A percentile compares a stretch with the other conserved stretches of the same genome.
Evolutionary conservation across 2,797 vertebrate species (phyloP).

Genomic region (Strix occidentalis): DNA sequence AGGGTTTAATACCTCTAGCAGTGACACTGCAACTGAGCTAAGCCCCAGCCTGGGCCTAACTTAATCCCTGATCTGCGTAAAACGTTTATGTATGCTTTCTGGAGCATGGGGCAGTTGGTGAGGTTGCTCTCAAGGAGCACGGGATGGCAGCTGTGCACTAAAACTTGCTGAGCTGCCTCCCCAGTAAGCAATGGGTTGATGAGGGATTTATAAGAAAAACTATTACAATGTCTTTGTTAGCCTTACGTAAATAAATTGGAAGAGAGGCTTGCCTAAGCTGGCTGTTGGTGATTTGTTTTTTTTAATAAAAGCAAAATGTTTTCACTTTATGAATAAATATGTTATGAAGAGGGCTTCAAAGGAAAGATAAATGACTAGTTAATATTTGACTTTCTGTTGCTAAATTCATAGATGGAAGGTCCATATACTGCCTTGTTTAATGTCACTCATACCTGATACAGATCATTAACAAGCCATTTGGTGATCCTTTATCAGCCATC

Average conservation of each 20-base stretch:
- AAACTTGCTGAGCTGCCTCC: background rate
- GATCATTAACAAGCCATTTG: background rate
- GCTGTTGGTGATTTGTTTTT: background rate
- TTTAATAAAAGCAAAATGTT: background rate
- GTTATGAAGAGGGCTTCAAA: background rate
- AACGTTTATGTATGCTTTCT: background rate
- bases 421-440: background rate
- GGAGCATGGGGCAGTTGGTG: rapidly evolving
- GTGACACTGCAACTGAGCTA: background rate
- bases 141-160: background rate
- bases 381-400: background rate
- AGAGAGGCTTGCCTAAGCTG: background rate
- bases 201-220: background rate
- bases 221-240: background rate
- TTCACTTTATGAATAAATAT: background rate
- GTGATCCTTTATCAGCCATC: background rate
- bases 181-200: background rate
- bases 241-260: background rate
- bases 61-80: background rate
- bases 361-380: background rate
- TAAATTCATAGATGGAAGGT: background rate
- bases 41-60: background rate
- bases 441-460: background rate
- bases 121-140: rapidly evolving
- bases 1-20: background rate